phyloP scores from a whole-genome alignment of 2,113 vertebrate species.

The Embiotoca jacksoni region DNA sequence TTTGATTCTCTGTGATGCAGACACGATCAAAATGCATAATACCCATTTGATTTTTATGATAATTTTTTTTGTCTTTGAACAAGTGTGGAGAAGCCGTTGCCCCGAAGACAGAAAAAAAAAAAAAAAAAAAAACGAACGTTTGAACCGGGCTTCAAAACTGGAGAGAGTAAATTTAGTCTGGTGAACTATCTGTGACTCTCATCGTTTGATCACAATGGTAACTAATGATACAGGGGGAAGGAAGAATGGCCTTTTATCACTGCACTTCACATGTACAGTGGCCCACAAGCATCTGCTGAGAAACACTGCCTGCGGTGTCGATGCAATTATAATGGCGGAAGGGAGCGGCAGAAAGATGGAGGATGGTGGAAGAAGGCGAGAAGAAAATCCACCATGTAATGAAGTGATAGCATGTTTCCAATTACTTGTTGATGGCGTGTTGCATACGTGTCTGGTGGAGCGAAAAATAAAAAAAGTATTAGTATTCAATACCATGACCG shows the following conservation, averaged over 20 bases:
- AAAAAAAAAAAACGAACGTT: slow-evolving; percentile 41
- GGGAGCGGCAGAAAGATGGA: slow-evolving; percentile 17
- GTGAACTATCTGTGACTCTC: slow-evolving; percentile 60
- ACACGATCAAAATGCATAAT: slow-evolving; percentile 53
- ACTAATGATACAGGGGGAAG: slow-evolving; percentile 44
- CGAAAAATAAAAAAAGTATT: slow-evolving; percentile 26
- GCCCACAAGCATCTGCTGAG: neutral
- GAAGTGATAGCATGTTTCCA: slow-evolving; percentile 45
- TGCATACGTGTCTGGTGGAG: slow-evolving; percentile 18
- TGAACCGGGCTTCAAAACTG: slow-evolving; percentile 53
- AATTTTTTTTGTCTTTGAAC: slow-evolving; percentile 50
- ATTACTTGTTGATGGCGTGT: slow-evolving; percentile 50
- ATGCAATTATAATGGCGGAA: slow-evolving; percentile 24
- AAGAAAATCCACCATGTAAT: slow-evolving; percentile 54
- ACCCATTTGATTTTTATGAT: slow-evolving; percentile 18
- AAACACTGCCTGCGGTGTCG: slow-evolving; percentile 29
- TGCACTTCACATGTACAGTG: neutral
- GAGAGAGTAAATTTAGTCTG: slow-evolving; percentile 59
- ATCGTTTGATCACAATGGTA: slow-evolving; percentile 46
- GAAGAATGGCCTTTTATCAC: slow-evolving; percentile 48
- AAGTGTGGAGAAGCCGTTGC: slow-evolving; percentile 33
- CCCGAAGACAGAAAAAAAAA: slow-evolving; percentile 22
- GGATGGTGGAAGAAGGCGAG: neutral
- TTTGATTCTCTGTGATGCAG: slow-evolving; percentile 59
- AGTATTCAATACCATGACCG: slow-evolving; percentile 18